Evolutionary conservation across 2,888 invertebrate genomes (phyloP).

Genomic region (Patella depressa): DNA sequence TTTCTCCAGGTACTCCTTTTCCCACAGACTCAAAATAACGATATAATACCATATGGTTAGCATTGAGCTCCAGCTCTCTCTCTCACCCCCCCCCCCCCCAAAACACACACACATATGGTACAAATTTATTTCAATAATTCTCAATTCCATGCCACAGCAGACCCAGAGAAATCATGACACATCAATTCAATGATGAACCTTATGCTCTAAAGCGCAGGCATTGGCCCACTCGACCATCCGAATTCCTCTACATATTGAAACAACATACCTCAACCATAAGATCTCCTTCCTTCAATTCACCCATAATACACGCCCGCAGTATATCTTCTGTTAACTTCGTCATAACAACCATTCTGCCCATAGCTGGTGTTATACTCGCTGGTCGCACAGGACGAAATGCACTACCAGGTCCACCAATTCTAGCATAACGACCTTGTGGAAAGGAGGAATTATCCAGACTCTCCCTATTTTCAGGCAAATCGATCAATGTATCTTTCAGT

Average conservation of each 20-base stretch:
- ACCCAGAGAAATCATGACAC: too few relatives aligned
- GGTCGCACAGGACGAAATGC: conserved; percentile 53
- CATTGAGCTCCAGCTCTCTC: too few relatives aligned
- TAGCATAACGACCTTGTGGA: conserved; percentile 47
- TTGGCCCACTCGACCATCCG: neutral
- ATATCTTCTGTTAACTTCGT: conserved; percentile 38
- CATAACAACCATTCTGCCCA: conserved; percentile 39
- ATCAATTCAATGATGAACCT: too few relatives aligned
- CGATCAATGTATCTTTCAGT: neutral
- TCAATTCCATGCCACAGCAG: too few relatives aligned
- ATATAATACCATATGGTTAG: too few relatives aligned
- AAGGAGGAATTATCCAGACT: neutral
- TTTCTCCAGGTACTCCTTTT: too few relatives aligned
- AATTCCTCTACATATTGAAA: neutral
- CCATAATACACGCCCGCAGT: conserved; percentile 32
- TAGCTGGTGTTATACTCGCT: conserved; percentile 29
- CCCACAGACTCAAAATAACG: too few relatives aligned
- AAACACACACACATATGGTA: too few relatives aligned
- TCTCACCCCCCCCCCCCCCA: too few relatives aligned
- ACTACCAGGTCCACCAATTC: conserved; percentile 56
- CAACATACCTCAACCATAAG: conserved; percentile 53
- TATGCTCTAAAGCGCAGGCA: too few relatives aligned
- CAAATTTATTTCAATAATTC: too few relatives aligned
- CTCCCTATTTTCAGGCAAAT: conserved; percentile 2
- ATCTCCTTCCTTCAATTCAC: conserved; percentile 50